Percentiles rank a stretch among this genome's conserved stretches.
phyloP scores from a whole-genome alignment of 2,888 invertebrate species.

The Xestia xanthographa region DNA sequence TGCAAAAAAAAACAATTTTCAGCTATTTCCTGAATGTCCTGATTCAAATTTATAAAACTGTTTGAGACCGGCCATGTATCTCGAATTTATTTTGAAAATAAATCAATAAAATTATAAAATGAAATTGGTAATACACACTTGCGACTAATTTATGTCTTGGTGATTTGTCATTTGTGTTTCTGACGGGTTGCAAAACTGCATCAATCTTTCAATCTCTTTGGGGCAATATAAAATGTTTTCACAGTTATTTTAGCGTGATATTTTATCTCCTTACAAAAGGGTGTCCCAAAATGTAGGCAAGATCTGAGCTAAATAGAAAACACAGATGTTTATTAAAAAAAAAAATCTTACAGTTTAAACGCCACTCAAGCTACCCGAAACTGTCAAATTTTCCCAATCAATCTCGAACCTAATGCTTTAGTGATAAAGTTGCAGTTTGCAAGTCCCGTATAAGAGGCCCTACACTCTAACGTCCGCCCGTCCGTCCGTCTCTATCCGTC shows the following conservation, averaged over 20 bases:
- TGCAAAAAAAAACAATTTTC: conserved; percentile 30
- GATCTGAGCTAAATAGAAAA: not conserved
- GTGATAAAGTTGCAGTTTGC: too few relatives aligned
- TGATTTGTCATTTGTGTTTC: not conserved
- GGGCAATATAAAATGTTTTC: not conserved
- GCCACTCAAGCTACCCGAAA: too few relatives aligned
- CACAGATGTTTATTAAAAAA: not conserved
- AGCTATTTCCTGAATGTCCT: conserved; percentile 43
- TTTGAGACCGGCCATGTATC: conserved; percentile 64
- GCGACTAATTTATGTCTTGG: conserved; percentile 20
- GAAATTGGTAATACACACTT: conserved; percentile 43
- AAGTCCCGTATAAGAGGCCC: not conserved
- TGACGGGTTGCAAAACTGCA: not conserved
- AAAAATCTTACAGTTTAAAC: not conserved
- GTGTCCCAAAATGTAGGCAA: not conserved
- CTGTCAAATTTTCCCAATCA: too few relatives aligned
- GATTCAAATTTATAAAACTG: conserved; percentile 42
- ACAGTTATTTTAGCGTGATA: not conserved
- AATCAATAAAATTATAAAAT: conserved; percentile 35
- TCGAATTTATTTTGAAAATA: conserved; percentile 67
- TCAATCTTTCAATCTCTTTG: not conserved
- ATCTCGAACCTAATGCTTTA: too few relatives aligned
- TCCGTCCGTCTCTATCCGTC: too few relatives aligned
- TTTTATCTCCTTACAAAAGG: not conserved
- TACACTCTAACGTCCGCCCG: too few relatives aligned